Base-by-base conservation (phyloP, 2,113 vertebrate genomes). In the Tor tambroides region DNA sequence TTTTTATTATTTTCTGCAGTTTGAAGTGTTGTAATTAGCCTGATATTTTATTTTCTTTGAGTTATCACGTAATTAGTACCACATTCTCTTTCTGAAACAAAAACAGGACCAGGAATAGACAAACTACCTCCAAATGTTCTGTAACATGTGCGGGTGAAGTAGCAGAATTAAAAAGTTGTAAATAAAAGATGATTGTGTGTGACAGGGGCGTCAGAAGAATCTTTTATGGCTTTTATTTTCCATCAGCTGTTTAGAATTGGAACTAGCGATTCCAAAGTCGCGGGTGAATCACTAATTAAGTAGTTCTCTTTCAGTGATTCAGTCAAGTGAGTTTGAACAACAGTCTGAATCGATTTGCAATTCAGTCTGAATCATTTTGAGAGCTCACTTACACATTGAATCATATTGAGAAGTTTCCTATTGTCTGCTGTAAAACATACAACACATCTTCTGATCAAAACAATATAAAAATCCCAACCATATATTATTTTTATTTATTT, bases 41-140 rank as follows among this genome's bases (percentile, higher is more conserved):
- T 61, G 56, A 80, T 80, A 41, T 80, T 61, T 80, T 41, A 32
- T 0, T 61, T 80, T 15, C 5, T 4, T 4, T 9, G n/a, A 43
- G 8, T 76, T 28, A 28, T 49, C 17, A n/a, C 74, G 9, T 49
- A 81, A 81, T 65, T 81, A 43, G 59, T 46, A 81, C 80, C 38
- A 65, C 41, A 65, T 81, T 35, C 7, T 61, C 54, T n/a, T 61
- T 61, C 54, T 76, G 78, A 32, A 38, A 80, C 78, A 61, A 41
- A 80, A 26, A 19, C 23, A 0, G 12, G 35, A 63, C 35, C 23
- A 19, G 23, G 3, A 65, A 81, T 63, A 10, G 19, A 80, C 19
- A 41, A 65, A 26, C 35, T 63, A 15, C 59, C 14, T 43, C 38
- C 32, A 43, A 26, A 81, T 43, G 35, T 65, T 38, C 4, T 61